Evolutionary conservation across 2,888 invertebrate genomes (phyloP), one percentile per base, ranked within the genome.

Genomic region (Xylota segnis): DNA sequence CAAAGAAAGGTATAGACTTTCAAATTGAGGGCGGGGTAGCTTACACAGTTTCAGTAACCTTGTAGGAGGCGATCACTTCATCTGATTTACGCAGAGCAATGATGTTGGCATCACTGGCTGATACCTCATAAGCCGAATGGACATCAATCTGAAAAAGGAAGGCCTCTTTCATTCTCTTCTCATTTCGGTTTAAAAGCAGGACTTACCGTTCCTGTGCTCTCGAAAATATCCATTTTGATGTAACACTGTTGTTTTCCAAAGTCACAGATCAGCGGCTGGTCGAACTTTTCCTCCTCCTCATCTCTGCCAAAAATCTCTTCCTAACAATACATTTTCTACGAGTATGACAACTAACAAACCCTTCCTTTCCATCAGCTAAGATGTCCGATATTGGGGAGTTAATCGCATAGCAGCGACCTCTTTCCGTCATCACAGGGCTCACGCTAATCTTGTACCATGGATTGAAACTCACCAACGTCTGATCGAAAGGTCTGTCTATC

Each of bases 401-500:
- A 34, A 94, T 94, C 4, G 93, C 93, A 89, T 94, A 94, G 88
- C 96, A 96, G 0, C 93, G 92, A 0, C 96, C 96, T 5, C 93
- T 91, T 88, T 96, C 96, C 0, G 95, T 95, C 93, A 96, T 94
- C 0, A 95, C 93, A 0, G 89, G 88, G 37, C 88, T 87, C 6
- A 91, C 90, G 18, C 90, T 86, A 10, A 91, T 89, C 16, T 89
- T 71, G 47, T 89, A 89, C 56, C 88, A 76, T 5, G 87, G 63
- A 72, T 87, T 70, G 34, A 89, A 91, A 27, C 90, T 90, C 47
- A 88, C 89, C 16, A 91, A 88, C 5, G 88, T 88, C 83, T 91
- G 91, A 1, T 90, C 89, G n/a, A 90, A 91, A 2, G 89, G 88
- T 18, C 90, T 88, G 75, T 90, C 89, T 16, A 91, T 89, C 0